Percentiles rank a stretch among this genome's conserved stretches.
Evolutionary conservation across 2,113 vertebrate species (phyloP).

Genomic region (Nothocercus julius): DNA sequence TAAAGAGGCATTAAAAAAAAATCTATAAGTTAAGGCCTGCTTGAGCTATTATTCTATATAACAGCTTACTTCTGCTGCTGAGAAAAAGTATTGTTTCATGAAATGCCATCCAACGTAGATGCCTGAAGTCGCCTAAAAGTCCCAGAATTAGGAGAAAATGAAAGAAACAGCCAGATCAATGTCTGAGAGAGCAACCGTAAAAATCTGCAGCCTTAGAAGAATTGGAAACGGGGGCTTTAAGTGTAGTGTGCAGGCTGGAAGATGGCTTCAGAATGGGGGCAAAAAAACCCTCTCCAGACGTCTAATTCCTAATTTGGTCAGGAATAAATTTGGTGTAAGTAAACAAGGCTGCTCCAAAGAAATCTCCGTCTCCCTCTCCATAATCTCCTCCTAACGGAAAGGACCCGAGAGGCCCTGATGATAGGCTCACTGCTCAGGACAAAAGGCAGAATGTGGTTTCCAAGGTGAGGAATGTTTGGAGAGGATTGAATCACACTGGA

Average conservation of each 20-base stretch:
- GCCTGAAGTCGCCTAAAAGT: not conserved
- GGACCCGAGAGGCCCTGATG: not conserved
- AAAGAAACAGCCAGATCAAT: not conserved
- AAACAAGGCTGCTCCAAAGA: not conserved
- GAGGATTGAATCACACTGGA: not conserved
- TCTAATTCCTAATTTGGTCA: not conserved
- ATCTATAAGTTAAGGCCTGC: not conserved
- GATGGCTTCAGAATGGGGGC: not conserved
- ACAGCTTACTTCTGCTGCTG: not conserved
- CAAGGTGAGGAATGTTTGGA: not conserved
- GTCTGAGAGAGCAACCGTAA: not conserved
- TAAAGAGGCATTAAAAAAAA: not conserved
- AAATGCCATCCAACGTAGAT: constrained; percentile 14
- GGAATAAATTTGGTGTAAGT: not conserved
- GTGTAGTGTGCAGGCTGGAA: not conserved
- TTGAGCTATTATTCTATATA: not conserved
- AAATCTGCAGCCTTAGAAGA: not conserved
- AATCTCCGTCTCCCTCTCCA: not conserved
- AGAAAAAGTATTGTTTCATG: constrained; percentile 3
- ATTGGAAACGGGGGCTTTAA: not conserved
- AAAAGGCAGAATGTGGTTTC: not conserved
- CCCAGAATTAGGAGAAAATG: constrained; percentile 26
- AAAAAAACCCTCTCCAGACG: not conserved
- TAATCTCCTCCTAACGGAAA: not conserved
- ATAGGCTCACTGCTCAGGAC: rapidly evolving